Base-by-base conservation (phyloP, 2,113 vertebrate species). In the Solenodon paradoxus region DNA sequence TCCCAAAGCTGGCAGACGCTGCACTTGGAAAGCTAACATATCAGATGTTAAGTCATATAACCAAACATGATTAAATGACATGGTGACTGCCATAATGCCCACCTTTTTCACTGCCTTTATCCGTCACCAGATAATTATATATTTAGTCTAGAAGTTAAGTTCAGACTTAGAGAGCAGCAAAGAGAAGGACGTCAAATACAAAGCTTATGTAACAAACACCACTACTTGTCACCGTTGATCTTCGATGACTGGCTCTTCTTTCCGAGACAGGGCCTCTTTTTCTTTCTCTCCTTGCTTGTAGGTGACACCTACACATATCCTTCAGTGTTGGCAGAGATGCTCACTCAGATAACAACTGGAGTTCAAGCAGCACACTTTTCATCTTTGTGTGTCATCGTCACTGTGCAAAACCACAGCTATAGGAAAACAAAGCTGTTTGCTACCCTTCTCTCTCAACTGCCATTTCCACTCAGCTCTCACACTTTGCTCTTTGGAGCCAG, bases 261-360 rank as follows among this genome's bases (percentile, higher is more conserved):
- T 96, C 95, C 91, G 94, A 97, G 97, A 97, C 94, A 85, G 86
- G 96, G 85, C 92, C 92, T 90, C 59, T 96, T 86, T 96, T 95
- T 93, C 47, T 53, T 3, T 22, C 88, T 94, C 53, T 97, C 88
- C 90, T 55, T 74, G 40, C 91, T 90, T 88, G 87, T 97, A 98
- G 98, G 98, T 98, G 96, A 98, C 98, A 97, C 98, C 98, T 97
- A 98, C 98, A 98, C 97, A 97, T 98, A 98, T 98, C 98, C 98
- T 98, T 97, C 96, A 92, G 96, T 95, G 97, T 96, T 94, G 97
- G 95, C 0, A 95, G 97, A 97, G 98, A 98, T 98, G 97, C 91
- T 96, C 94, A 90, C 91, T 94, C 95, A 98, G 98, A 98, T 98
- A 98, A 97, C 92, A 95, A 97, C 97, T 97, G 98, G 98, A 98